Percentiles rank a stretch among this genome's conserved stretches.
Evolutionary conservation across 2,797 vertebrate genomes (phyloP).

Genomic region (Myotis vivesi): DNA sequence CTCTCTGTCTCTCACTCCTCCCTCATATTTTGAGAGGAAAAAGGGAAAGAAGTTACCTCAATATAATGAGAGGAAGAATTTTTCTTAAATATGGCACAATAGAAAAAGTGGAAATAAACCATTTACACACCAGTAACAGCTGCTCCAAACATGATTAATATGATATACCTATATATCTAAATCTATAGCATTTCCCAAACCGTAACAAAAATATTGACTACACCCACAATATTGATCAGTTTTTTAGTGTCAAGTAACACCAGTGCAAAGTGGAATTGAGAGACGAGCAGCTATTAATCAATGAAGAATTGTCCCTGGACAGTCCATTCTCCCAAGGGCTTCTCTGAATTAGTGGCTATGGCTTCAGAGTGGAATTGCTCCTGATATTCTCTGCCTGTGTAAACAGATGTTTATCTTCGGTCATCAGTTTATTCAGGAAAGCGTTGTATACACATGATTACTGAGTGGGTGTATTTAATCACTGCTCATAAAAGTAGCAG

Average conservation of each 20-base stretch:
- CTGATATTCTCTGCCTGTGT: constrained; percentile 3
- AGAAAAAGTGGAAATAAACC: neutral
- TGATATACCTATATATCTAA: neutral
- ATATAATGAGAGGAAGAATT: neutral
- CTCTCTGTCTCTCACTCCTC: neutral
- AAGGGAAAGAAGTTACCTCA: neutral
- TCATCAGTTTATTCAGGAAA: neutral
- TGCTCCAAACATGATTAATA: neutral
- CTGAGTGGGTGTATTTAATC: neutral
- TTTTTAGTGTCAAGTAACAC: neutral
- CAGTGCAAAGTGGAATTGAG: neutral
- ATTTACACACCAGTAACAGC: neutral
- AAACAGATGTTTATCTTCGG: neutral
- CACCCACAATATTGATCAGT: neutral
- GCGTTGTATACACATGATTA: neutral
- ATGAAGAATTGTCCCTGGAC: neutral
- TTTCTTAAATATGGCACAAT: neutral
- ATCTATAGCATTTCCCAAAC: neutral
- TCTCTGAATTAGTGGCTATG: neutral
- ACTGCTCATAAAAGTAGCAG: neutral
- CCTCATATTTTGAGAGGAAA: neutral
- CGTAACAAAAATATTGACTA: neutral
- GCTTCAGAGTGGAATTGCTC: neutral
- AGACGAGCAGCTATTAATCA: neutral
- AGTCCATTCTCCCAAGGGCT: neutral